phyloP scores from a whole-genome alignment of 2,888 invertebrate species.

The Acrocyrtus sp. region DNA sequence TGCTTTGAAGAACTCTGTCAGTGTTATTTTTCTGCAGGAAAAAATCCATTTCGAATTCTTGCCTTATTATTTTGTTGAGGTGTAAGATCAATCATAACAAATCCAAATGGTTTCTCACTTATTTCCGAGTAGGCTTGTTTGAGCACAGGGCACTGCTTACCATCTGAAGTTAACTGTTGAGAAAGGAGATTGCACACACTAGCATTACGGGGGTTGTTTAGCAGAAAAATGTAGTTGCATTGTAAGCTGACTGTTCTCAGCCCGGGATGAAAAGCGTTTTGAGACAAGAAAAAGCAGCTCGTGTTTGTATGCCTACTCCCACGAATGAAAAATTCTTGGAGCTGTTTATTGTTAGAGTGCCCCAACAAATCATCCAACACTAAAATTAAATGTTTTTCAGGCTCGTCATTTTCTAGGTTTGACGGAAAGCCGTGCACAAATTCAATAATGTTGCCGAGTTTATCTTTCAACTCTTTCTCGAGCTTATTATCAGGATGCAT shows the following conservation, averaged over 20 bases:
- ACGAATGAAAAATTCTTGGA: background rate
- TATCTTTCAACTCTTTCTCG: background rate
- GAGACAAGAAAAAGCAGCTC: conserved; percentile 13
- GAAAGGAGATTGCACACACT: conserved; percentile 15
- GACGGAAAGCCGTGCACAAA: background rate
- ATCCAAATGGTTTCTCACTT: conserved; percentile 35
- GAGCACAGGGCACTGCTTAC: conserved; percentile 18
- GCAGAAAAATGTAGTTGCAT: conserved; percentile 11
- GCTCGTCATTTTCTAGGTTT: background rate
- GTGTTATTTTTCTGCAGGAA: too few relatives aligned
- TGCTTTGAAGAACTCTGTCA: too few relatives aligned
- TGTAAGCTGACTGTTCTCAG: conserved; percentile 15
- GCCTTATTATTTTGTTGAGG: conserved; percentile 54
- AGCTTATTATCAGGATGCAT: background rate
- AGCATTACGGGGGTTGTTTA: conserved; percentile 51
- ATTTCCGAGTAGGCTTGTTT: conserved; percentile 39
- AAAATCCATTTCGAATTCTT: too few relatives aligned
- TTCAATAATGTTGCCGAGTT: background rate
- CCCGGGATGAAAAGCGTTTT: conserved; percentile 46
- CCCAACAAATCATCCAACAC: background rate
- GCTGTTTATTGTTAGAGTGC: background rate
- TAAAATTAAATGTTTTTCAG: background rate
- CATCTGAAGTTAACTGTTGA: conserved; percentile 49
- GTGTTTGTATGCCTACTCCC: background rate
- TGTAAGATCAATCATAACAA: conserved; percentile 46